These are phyloP conservation scores for Muricea muricata DNA, from an alignment of 92 coral and sea anemone genomes.

Conservation along the genomic window DNA sequence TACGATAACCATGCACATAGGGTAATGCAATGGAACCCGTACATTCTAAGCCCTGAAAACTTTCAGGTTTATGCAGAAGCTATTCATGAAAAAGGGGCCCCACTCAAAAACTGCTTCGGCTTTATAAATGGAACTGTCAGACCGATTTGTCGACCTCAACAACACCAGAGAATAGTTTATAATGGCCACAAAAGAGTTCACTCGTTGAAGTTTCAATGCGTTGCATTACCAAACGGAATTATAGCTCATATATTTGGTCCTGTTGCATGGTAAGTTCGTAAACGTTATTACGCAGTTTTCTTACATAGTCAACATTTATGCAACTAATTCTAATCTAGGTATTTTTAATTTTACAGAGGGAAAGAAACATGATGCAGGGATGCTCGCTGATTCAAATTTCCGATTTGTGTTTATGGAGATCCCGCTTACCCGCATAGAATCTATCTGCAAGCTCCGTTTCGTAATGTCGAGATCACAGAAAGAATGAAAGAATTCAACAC, in stretches of 20 bases:
- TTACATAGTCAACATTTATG: no score
- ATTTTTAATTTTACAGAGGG: neutral
- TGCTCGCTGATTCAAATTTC: neutral
- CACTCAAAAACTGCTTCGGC: constrained; percentile 22
- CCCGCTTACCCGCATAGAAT: neutral
- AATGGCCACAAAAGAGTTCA: constrained; percentile 29
- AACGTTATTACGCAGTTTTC: neutral
- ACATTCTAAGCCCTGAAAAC: neutral
- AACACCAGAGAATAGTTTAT: neutral
- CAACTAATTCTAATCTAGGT: neutral
- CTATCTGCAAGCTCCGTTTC: neutral
- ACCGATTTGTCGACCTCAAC: constrained; percentile 26
- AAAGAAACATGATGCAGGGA: neutral
- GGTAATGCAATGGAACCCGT: constrained; percentile 6
- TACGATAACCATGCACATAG: neutral
- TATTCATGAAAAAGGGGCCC: neutral
- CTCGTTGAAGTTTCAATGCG: constrained; percentile 5
- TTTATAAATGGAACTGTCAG: constrained; percentile 19
- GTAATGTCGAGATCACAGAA: neutral
- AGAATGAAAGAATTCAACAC: neutral
- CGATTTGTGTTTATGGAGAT: neutral
- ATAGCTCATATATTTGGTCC: constrained; percentile 28
- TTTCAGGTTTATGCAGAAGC: constrained; percentile 26
- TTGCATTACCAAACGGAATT: constrained; percentile 6
- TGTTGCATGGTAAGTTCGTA: constrained; percentile 13